Conservation (phyloP, 2,113 vertebrate species). For the Zingel zingel region DNA sequence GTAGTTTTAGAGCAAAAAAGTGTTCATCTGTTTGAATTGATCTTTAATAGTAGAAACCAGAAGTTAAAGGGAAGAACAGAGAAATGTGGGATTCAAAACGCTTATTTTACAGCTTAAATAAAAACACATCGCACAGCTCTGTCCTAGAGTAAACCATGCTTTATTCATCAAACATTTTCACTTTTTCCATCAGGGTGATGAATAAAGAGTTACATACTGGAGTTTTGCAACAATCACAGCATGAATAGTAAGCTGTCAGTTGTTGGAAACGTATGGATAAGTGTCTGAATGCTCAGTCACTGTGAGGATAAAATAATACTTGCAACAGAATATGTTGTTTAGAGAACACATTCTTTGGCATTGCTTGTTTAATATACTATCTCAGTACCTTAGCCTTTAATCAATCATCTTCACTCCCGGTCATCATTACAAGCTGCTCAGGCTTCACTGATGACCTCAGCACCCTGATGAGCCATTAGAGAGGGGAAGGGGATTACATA, state of each 20-base stretch:
- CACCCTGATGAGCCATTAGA: slow-evolving; percentile 1
- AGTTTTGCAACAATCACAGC: background rate
- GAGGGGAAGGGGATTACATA: slow-evolving; percentile 25
- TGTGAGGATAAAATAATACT: background rate
- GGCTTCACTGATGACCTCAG: slow-evolving; percentile 41
- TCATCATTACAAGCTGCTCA: slow-evolving; percentile 29
- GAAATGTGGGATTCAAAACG: background rate
- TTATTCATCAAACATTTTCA: slow-evolving; percentile 21
- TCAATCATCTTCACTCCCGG: background rate
- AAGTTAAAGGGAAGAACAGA: background rate
- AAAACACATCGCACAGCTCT: background rate
- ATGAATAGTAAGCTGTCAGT: background rate
- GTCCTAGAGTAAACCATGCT: background rate
- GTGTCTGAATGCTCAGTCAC: background rate
- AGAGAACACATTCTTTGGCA: background rate
- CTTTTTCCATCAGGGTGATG: background rate
- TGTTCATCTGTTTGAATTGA: background rate
- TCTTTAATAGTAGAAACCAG: slow-evolving; percentile 1
- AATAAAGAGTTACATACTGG: slow-evolving; percentile 1
- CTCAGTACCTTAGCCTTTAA: background rate
- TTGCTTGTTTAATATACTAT: background rate
- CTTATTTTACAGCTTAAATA: background rate
- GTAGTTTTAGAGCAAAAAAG: background rate
- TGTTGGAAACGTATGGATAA: background rate
- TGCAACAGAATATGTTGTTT: background rate